Conservation (phyloP, 2,888 invertebrate species). For the Eupithecia insigniata region DNA sequence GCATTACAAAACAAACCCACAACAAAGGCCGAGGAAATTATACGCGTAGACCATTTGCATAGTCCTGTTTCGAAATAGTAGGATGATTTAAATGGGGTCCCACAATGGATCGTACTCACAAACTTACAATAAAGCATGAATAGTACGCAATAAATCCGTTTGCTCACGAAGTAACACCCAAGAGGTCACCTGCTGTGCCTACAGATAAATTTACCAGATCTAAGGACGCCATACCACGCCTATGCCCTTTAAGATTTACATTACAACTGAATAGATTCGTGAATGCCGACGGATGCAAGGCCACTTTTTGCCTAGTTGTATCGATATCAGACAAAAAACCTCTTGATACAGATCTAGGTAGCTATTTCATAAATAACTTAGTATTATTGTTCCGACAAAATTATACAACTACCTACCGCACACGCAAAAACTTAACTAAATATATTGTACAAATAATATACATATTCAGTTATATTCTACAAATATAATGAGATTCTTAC, state of each 20-base stretch:
- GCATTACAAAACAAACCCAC: conserved; percentile 13
- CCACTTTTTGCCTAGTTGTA: conserved; percentile 51
- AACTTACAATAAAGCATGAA: conserved; percentile 45
- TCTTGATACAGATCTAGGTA: conserved; percentile 13
- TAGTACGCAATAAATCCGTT: conserved; percentile 70
- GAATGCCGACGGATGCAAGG: conserved; percentile 59
- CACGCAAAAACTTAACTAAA: neutral
- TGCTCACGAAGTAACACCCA: conserved; percentile 73
- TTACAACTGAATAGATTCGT: conserved; percentile 72
- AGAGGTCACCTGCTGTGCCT: conserved; percentile 80
- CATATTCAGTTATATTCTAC: neutral
- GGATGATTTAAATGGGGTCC: conserved; percentile 54
- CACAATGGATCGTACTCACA: conserved; percentile 43
- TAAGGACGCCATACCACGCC: conserved; percentile 68
- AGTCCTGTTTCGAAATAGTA: conserved; percentile 44
- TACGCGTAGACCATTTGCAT: conserved; percentile 25
- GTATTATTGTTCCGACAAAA: neutral
- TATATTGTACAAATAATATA: neutral
- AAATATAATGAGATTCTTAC: neutral
- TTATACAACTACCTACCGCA: neutral
- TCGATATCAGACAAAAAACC: conserved; percentile 42
- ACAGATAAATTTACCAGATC: conserved; percentile 68
- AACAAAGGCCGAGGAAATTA: conserved; percentile 20
- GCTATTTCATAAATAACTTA: neutral
- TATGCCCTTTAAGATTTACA: conserved; percentile 78